Base-by-base conservation (phyloP, 2,797 vertebrate genomes). In the Hipposideros larvatus region DNA sequence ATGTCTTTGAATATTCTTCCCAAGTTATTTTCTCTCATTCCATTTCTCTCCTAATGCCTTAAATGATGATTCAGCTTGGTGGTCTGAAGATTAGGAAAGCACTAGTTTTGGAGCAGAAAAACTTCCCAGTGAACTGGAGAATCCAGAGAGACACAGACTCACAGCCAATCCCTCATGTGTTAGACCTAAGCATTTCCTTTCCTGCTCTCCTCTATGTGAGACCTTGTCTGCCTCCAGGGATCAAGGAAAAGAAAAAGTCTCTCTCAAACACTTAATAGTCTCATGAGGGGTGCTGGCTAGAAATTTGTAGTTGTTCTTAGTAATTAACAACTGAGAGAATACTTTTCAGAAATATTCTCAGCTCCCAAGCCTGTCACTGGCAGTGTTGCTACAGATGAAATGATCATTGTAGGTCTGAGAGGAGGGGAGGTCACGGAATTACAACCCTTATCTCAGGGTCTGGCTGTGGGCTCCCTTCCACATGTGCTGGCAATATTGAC, bases 201-300 rank as follows among this genome's bases (percentile, higher is more conserved):
- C 59, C n/a, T 77, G 15, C 15, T 51, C 34, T 10, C n/a, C 22
- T 70, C 24, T 15, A 3, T 75, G 9, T 1, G 28, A 75, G 55
- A 61, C 55, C 19, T 19, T 34, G 8, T 61, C 31, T 75, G 57
- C 41, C 41, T 41, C 57, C n/a, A 34, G 41, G 55, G 53, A 26
- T n/a, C 70, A 46, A 1, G 21, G 31, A 61, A 61, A 87, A n/a
- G 37, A 18, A 31, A 63, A 26, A 43, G 31, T 9, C 51, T n/a
- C 14, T n/a, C 26, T 2, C 34, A 55, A 53, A n/a, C 0, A 1
- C 7, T 55, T 26, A 15, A 7, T 2, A 13, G 7, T 53, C 22
- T 73, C 55, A 13, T 7, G 10, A 13, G 78, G 28, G 31, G 24
- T 61, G 41, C 22, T 61, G 14, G 18, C 16, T 53, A 51, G n/a